These are phyloP conservation scores for Noturus placidus DNA, from an alignment of 2,113 vertebrate species.

Conservation along the genomic window DNA sequence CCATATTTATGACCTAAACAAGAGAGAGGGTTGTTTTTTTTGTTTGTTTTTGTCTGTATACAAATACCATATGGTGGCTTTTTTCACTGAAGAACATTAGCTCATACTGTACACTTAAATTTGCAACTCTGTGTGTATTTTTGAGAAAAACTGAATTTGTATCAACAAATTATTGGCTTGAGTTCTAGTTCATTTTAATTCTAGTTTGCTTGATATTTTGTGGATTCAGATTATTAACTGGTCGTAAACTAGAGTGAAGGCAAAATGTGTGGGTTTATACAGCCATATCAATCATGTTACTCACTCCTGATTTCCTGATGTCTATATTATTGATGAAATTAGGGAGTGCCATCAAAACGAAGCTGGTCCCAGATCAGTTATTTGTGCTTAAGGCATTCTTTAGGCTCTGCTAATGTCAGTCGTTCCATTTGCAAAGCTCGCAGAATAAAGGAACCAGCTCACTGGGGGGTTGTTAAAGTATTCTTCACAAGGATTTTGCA, in stretches of 20 bases:
- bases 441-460: slow-evolving; percentile 44
- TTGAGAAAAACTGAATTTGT: neutral
- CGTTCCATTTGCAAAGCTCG: slow-evolving; percentile 49
- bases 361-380: slow-evolving; percentile 18
- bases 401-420: slow-evolving; percentile 46
- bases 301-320: neutral
- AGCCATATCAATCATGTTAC: neutral
- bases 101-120: neutral
- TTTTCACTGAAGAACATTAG: neutral
- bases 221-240: neutral
- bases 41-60: neutral
- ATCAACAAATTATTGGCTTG: neutral
- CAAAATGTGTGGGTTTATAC: neutral
- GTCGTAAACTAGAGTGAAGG: neutral
- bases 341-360: slow-evolving; percentile 45
- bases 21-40: neutral
- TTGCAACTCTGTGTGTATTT: neutral
- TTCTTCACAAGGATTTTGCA: slow-evolving; percentile 57
- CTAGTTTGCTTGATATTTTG: neutral
- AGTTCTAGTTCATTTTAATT: neutral
- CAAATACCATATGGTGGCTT: neutral
- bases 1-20: neutral
- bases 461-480: slow-evolving; percentile 49
- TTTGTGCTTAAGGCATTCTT: slow-evolving; percentile 38
- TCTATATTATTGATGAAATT: slow-evolving; percentile 33